These are phyloP conservation scores for Agrotis puta DNA, from an alignment of 2,888 invertebrate species.

Conservation along the genomic window DNA sequence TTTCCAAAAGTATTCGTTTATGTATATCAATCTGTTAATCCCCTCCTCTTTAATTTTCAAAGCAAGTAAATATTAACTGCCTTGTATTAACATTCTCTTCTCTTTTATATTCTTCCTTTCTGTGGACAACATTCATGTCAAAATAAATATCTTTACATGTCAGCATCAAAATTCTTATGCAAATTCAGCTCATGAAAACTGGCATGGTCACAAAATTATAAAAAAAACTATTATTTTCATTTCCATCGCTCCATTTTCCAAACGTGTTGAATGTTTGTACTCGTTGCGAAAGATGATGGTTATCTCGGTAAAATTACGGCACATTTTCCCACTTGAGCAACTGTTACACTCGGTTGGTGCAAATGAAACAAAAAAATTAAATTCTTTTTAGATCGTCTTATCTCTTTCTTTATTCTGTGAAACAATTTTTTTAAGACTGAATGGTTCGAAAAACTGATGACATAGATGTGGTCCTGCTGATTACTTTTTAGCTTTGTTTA, in stretches of 20 bases:
- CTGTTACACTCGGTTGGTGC: conserved; percentile 66
- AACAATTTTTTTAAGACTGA: neutral
- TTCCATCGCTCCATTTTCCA: conserved; percentile 59
- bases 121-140: neutral
- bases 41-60: neutral
- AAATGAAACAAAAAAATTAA: conserved; percentile 64
- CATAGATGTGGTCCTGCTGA: neutral
- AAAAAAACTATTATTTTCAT: conserved; percentile 35
- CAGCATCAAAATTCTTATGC: neutral
- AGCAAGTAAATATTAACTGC: neutral
- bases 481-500: neutral
- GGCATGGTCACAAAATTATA: conserved; percentile 10
- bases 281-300: conserved; percentile 74
- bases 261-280: conserved; percentile 65
- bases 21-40: neutral
- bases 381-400: conserved; percentile 49
- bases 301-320: conserved; percentile 74
- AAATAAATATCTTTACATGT: too few relatives aligned
- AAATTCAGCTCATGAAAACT: conserved; percentile 14
- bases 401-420: conserved; percentile 34
- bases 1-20: neutral
- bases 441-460: conserved; percentile 7
- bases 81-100: neutral
- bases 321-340: conserved; percentile 76
- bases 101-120: neutral